Base-by-base conservation (phyloP, 2,888 invertebrate genomes). In the Erebia palarica region DNA sequence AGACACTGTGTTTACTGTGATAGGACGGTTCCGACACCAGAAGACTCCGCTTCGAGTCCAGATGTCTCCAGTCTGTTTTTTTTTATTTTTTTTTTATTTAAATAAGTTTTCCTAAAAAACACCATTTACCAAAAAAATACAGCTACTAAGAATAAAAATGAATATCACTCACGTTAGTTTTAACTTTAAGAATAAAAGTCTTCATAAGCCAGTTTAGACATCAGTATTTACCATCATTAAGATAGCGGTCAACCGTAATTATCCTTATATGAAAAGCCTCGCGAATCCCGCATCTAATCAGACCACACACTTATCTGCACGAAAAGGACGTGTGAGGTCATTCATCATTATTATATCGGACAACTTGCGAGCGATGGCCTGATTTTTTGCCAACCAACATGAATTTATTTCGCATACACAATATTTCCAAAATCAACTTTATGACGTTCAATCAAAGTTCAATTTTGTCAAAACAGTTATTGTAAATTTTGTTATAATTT, bases 271-370 rank as follows among this genome's bases (percentile, higher is more conserved):
- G 47, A 49, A 67, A 65, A 60, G 3, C 5, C 21, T 44, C 55
- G 47, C 64, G 65, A 36, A 70, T 53, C 63, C 60, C 68, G 79
- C 79, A 70, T 5, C 55, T 36, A 74, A 57, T 73, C 47, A 18
- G 67, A 61, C 75, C 75, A 59, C 58, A 65, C 70, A 69, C 59
- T 67, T 74, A 72, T 73, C 64, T 68, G 69, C 61, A 75, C 71
- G 78, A 78, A 79, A 76, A 77, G 77, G 76, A 77, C 77, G 73
- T 75, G 71, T 71, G 74, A 73, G 77, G 80, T 79, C 79, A 80
- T 85, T 80, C 80, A 84, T 84, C 84, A 85, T 82, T 82, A 82
- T 80, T 80, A 81, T 79, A 83, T 78, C 80, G 79, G 78, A 81
- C 78, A 78, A 79, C 71, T 75, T 70, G 76, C 78, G 80, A 73